Conservation (phyloP, 2,888 invertebrate species). For the Lasius platythorax region DNA sequence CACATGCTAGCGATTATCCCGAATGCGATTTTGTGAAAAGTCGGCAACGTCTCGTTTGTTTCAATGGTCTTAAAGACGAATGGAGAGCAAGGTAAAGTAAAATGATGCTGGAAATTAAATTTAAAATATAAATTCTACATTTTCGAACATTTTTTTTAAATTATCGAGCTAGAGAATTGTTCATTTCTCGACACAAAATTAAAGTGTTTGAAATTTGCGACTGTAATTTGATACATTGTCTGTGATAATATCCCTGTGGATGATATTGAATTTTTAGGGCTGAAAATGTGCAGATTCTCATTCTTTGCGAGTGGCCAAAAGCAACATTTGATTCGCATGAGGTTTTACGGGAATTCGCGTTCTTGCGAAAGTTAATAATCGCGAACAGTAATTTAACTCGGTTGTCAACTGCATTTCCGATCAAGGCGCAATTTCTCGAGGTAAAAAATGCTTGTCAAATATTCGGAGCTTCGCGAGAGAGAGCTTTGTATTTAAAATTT, state of each 20-base stretch:
- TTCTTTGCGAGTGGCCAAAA: conserved; percentile 77
- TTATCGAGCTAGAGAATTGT: neutral
- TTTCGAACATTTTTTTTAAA: neutral
- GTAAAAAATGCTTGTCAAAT: conserved; percentile 66
- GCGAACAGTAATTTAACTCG: conserved; percentile 77
- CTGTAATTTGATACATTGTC: neutral
- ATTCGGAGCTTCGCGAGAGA: neutral
- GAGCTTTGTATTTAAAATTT: neutral
- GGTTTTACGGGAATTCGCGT: conserved; percentile 75
- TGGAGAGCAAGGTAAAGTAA: conserved; percentile 65
- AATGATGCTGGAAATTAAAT: neutral
- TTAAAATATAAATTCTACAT: neutral
- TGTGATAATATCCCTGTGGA: neutral
- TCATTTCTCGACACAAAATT: neutral
- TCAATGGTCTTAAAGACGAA: conserved; percentile 68
- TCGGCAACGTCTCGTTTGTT: conserved; percentile 73
- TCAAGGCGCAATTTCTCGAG: conserved; percentile 74
- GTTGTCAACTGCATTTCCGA: conserved; percentile 76
- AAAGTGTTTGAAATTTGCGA: neutral
- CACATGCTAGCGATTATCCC: conserved; percentile 1
- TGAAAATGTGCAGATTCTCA: conserved; percentile 53
- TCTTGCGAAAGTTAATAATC: conserved; percentile 76
- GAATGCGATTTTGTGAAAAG: conserved; percentile 63
- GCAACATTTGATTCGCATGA: conserved; percentile 76
- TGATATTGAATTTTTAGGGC: conserved; percentile 48